Base-by-base conservation (phyloP, 2,113 vertebrate species). In the Ia io region DNA sequence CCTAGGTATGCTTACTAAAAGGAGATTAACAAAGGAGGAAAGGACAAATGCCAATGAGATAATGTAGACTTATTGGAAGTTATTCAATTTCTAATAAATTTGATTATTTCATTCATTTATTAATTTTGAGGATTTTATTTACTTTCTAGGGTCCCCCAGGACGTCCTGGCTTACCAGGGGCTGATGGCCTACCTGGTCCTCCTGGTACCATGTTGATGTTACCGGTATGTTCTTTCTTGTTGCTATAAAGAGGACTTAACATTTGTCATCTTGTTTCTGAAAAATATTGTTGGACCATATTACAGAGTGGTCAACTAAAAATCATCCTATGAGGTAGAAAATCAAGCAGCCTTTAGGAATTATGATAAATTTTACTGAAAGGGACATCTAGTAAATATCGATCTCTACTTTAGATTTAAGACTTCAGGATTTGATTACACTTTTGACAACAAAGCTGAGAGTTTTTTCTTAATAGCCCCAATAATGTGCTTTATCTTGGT, bases 121-220 rank as follows among this genome's bases (percentile, higher is more conserved):
- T 88, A 9, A 67, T 73, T 77, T 69, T 88, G 40, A 49, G 73
- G 65, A n/a, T 74, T 92, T 79, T 2, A 86, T 88, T 73, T 92
- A 7, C 3, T 53, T 94, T 86, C 9, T 97, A 99, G 99, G 99
- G 99, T 91, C 99, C 99, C 47, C 97, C 99, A 40, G 99, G 99
- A 92, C 99, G 99, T 70, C 79, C 99, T 96, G 99, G 99, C 91
- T 99, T 99, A 92, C 99, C 99, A 69, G 99, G 99, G 94, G 99
- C 99, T 91, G 99, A 99, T 95, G 99, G 99, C 77, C 96, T 99
- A 91, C 98, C 99, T 23, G 99, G 99, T 40, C 99, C 99, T 11
- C 99, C 99, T 49, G 99, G 99, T 51, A 99, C 99, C 93, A 99
- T 99, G 99, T 96, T 99, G 95, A 99, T 99, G 99, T 91, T 99